Evolutionary conservation across 1,140 invertebrate species (phyloP).

Genomic region (Thaumatotibia leucotreta): DNA sequence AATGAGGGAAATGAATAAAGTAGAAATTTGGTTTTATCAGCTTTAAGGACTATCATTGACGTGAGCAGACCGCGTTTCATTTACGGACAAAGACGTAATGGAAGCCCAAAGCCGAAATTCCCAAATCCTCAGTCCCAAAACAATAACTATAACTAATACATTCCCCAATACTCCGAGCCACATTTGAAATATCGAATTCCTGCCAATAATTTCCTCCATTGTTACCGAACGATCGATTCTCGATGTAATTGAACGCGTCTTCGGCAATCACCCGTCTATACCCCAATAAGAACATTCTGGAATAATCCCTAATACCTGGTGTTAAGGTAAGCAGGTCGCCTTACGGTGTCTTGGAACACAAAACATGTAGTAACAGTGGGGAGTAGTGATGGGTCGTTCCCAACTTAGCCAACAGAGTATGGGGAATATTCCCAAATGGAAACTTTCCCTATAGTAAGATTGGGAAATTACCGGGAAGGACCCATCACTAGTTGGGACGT

Average conservation of each 20-base stretch:
- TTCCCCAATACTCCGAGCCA: background rate
- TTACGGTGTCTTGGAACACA: background rate
- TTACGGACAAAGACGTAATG: too few species aligned
- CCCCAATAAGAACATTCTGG: background rate
- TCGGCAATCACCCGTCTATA: background rate
- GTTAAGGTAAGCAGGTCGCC: background rate
- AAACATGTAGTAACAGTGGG: background rate
- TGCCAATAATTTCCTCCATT: background rate
- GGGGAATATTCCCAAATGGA: too few species aligned
- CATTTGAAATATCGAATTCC: background rate
- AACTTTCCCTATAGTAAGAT: too few species aligned
- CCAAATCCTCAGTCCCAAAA: background rate
- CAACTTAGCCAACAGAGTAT: too few species aligned
- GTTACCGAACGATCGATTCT: background rate
- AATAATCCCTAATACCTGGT: background rate
- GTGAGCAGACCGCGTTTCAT: too few species aligned
- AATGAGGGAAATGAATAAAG: too few species aligned
- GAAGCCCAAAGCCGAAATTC: background rate
- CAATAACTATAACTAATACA: background rate
- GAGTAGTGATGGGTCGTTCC: background rate
- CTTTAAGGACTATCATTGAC: too few species aligned
- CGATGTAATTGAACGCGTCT: background rate
- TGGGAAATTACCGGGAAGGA: too few species aligned
- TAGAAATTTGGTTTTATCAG: too few species aligned
- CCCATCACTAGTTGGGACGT: too few species aligned